Base-by-base conservation (phyloP, 2,888 invertebrate species). In the Abrostola tripartita region DNA sequence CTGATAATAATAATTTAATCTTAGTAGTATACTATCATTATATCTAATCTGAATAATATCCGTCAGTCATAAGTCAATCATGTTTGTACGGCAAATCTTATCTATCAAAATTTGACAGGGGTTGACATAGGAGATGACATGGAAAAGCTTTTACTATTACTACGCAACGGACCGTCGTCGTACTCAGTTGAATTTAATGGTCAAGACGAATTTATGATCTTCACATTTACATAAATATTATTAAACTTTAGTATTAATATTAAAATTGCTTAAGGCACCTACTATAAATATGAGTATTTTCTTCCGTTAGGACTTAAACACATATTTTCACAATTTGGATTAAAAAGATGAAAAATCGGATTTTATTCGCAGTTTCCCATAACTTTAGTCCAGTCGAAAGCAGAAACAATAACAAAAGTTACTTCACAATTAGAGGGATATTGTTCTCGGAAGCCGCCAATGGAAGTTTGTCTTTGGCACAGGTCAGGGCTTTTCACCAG, bases 21-120 rank as follows among this genome's bases (percentile, higher is more conserved):
- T 44, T 47, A 14, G 24, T 4, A 24, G 9, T 10, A 14, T 14
- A 5, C 12, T 38, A 37, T 49, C 37, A 12, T 53, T 47, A 37
- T 24, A 36, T 12, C 38, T 14, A 24, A 57, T 61, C 49, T 60
- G 51, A 12, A 79, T 74, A 81, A 74, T 71, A 79, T 72, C 70
- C 77, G 81, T 76, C 79, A 79, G 77, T 82, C 73, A 64, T 83
- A 85, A 86, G 88, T 88, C 89, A 89, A 86, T 86, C 85, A 85
- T 76, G 79, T 83, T 80, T 80, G 82, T 68, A 80, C 81, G 78
- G 84, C 74, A 86, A 90, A 90, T 84, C 82, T 86, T 90, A 92
- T 94, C 88, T 86, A 93, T 94, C 93, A 92, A 87, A 86, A 85
- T 89, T 90, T 92, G 94, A 93, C 91, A 84, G 79, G 89, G 92